Conservation (phyloP, 2,113 vertebrate genomes). For the Planiliza haematocheilus region DNA sequence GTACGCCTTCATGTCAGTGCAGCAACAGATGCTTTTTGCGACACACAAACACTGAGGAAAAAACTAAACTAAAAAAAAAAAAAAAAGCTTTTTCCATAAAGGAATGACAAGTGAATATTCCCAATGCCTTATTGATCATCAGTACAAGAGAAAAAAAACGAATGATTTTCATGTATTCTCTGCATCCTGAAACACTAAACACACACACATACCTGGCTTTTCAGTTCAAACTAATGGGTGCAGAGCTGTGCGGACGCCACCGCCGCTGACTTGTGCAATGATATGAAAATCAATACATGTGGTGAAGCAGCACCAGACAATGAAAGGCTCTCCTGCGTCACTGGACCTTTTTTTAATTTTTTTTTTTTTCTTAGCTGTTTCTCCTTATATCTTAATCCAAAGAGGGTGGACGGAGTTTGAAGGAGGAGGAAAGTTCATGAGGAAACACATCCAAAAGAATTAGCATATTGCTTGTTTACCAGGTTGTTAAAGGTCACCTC, state of each 20-base stretch:
- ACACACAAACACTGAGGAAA: slow-evolving; percentile 27
- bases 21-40: slow-evolving; percentile 70
- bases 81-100: slow-evolving; percentile 34
- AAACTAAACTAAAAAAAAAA: slow-evolving; percentile 15
- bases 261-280: slow-evolving; percentile 50
- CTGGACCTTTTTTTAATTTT: accelerated
- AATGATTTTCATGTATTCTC: too few relatives aligned
- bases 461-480: slow-evolving; percentile 29
- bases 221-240: slow-evolving; percentile 31
- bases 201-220: slow-evolving; percentile 34
- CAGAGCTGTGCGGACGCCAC: slow-evolving; percentile 30
- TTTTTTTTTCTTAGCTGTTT: neutral
- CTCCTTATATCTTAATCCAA: slow-evolving; percentile 29
- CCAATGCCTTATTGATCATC: slow-evolving; percentile 51
- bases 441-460: slow-evolving; percentile 4
- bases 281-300: slow-evolving; percentile 68
- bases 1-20: slow-evolving; percentile 82
- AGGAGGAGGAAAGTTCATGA: neutral
- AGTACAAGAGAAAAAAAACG: slow-evolving; percentile 25
- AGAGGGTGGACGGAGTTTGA: slow-evolving; percentile 19
- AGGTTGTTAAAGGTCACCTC: slow-evolving; percentile 7
- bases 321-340: slow-evolving; percentile 13
- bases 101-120: slow-evolving; percentile 50
- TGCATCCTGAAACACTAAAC: slow-evolving; percentile 4
- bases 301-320: slow-evolving; percentile 42